These are phyloP conservation scores for Radopholus similis DNA, from an alignment of 1,140 invertebrate species.

Conservation along the genomic window DNA sequence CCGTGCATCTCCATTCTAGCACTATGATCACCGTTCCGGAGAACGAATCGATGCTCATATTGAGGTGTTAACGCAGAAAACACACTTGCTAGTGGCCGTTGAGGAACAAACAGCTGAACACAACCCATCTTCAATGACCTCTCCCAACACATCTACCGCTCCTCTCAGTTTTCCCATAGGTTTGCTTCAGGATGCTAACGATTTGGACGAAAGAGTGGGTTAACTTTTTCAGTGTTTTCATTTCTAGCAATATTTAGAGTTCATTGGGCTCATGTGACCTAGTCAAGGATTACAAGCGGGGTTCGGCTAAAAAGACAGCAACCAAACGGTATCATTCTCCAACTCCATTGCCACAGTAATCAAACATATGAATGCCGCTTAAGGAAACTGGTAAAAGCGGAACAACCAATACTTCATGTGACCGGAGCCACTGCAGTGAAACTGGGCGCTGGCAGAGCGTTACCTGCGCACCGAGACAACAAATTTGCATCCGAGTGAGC, in stretches of 20 bases:
- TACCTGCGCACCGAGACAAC: neutral
- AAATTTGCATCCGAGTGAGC: neutral
- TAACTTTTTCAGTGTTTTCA: too few relatives aligned
- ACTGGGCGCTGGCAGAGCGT: conserved; percentile 61
- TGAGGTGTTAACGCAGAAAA: conserved; percentile 28
- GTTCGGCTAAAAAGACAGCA: conserved; percentile 55
- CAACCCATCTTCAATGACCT: neutral
- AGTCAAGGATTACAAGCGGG: conserved; percentile 76
- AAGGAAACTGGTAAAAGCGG: neutral
- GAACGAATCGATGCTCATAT: conserved; percentile 33
- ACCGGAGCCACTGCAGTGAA: conserved; percentile 63
- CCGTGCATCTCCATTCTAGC: too few relatives aligned
- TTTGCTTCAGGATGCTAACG: conserved; percentile 73
- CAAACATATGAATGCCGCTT: neutral
- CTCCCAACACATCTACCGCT: neutral
- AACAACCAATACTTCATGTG: conserved; percentile 34
- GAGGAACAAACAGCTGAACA: neutral
- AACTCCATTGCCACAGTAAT: neutral
- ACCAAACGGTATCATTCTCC: conserved; percentile 16
- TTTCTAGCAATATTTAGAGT: too few relatives aligned
- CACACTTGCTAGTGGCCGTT: neutral
- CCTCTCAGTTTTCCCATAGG: too few relatives aligned
- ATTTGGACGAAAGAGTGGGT: conserved; percentile 65
- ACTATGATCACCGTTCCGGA: conserved; percentile 11
- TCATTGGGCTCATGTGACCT: conserved; percentile 72